These are phyloP conservation scores for Steinernema scapterisci DNA, from an alignment of 2,888 invertebrate genomes.

Conservation along the genomic window DNA sequence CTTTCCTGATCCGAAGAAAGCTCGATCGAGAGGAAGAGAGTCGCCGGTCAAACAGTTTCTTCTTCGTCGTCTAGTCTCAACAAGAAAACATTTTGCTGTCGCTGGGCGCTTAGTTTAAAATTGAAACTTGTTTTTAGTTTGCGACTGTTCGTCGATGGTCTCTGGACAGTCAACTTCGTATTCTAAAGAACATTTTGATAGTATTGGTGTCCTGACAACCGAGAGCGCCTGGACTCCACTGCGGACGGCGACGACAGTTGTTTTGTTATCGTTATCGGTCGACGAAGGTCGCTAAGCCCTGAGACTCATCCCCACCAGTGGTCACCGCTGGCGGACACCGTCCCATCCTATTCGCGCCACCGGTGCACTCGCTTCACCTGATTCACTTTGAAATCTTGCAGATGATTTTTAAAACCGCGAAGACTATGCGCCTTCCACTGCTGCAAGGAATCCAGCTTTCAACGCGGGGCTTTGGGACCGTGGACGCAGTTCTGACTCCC, in stretches of 20 bases:
- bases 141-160: neutral
- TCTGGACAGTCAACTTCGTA: slow-evolving; percentile 1
- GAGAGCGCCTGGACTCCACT: neutral
- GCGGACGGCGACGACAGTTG: neutral
- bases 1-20: too few relatives aligned
- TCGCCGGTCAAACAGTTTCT: too few relatives aligned
- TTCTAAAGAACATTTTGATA: neutral
- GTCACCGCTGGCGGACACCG: slow-evolving; percentile 22
- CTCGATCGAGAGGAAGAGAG: too few relatives aligned
- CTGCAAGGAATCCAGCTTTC: neutral
- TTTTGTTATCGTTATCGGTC: slow-evolving; percentile 19
- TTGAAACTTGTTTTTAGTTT: neutral
- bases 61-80: neutral
- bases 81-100: neutral
- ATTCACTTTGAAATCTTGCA: neutral
- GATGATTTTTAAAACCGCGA: neutral
- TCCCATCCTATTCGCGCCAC: neutral
- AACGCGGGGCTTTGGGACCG: neutral
- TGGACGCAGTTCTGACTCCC: neutral
- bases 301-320: neutral
- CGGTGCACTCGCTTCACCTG: neutral
- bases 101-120: neutral
- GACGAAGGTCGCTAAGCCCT: neutral
- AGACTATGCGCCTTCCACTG: neutral
- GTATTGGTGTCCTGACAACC: neutral